phyloP scores from a whole-genome alignment of 2,888 invertebrate species.

The Drosophila picticornis region DNA sequence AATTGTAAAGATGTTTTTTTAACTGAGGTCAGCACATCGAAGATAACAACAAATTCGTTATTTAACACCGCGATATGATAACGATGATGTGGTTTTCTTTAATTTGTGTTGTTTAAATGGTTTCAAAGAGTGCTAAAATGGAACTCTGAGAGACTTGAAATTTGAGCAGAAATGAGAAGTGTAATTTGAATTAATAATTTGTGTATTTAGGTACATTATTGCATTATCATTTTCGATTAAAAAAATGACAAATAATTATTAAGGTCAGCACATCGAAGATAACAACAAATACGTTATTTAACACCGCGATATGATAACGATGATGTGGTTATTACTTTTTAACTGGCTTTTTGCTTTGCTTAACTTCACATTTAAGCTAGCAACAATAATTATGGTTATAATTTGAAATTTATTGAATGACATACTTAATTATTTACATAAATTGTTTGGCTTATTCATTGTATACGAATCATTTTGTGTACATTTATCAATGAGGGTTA shows the following conservation, averaged over 20 bases:
- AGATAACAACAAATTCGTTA: not conserved
- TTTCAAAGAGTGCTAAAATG: not conserved
- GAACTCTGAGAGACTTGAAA: not conserved
- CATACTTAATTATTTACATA: not conserved
- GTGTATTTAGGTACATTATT: not conserved
- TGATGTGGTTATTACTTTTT: not conserved
- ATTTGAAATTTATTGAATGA: not conserved
- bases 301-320: not conserved
- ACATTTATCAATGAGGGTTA: not conserved
- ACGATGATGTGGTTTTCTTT: not conserved
- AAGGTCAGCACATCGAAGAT: not conserved
- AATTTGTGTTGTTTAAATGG: not conserved
- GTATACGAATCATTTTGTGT: not conserved
- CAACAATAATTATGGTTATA: not conserved
- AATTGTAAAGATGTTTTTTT: not conserved
- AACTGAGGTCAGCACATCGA: not conserved
- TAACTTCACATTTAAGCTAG: not conserved
- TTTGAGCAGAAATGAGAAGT: not conserved
- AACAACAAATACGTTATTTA: not conserved
- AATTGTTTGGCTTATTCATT: not conserved
- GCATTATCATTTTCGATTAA: not conserved
- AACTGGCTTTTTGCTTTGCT: not conserved
- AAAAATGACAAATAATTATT: not conserved
- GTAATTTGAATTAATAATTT: not conserved
- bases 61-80: not conserved